Evolutionary conservation across 1,140 invertebrate species (phyloP), one percentile per base, ranked within the genome.

Genomic region (Chymomyza costata): DNA sequence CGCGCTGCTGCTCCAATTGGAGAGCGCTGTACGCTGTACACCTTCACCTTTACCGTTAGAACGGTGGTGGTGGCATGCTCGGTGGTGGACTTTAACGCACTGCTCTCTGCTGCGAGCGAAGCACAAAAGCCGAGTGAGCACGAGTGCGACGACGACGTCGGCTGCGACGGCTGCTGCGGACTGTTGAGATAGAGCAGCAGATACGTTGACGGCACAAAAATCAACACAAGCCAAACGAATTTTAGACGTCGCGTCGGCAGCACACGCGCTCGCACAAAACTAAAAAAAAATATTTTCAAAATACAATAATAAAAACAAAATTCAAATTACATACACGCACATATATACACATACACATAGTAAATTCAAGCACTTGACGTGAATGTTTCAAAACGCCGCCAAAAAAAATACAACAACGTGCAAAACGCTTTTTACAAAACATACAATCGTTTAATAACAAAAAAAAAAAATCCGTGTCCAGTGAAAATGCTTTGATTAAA

Each of bases 201-300:
- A 21, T 17, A 16, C 30, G 16, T 8, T 15, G 14, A 44, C 48
- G 30, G 48, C 16, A 64, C 61, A 64, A 58, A 63, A 62, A 65
- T 49, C 32, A 65, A 62, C 55, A 59, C 25, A 54, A 55, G 47
- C 38, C 37, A 48, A 2, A 15, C 68, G 60, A 53, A 82, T 66
- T 70, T 62, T 67, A 78, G 65, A 83, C 83, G 76, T 85, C 83
- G 83, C 83, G 83, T 70, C 76, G 78, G 71, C 64, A 84, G 62
- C 82, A 84, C 81, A 82, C 82, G 76, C 76, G 82, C 63, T 78
- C 71, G n/a, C n/a, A n/a, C n/a, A n/a, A n/a, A n/a, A n/a, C n/a
- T n/a, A n/a, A n/a, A n/a, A n/a, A n/a, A n/a, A n/a, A n/a, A n/a
- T 60, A 41, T 37, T 37, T 17, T 28, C 25, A 10, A 28, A 5